These are phyloP conservation scores for Eptatretus burgeri DNA, from an alignment of 2,113 vertebrate genomes.

Conservation along the genomic window DNA sequence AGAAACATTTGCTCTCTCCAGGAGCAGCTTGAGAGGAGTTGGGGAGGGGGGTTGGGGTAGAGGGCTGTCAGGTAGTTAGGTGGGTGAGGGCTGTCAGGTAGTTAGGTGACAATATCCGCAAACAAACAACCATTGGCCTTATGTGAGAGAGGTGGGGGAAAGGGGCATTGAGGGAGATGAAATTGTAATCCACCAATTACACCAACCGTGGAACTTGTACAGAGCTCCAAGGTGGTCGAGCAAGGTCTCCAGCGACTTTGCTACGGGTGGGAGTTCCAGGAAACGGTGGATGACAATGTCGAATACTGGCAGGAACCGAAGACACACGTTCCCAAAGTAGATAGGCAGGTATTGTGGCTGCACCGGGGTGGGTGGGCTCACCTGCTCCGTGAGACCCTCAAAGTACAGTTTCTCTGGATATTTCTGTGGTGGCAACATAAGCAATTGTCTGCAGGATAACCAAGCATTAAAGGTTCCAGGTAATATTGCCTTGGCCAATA, in stretches of 20 bases:
- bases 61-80: too few species aligned
- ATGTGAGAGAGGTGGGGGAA: too few species aligned
- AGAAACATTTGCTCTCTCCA: too few species aligned
- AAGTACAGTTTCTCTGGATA: constrained; percentile 97
- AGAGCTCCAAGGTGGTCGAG: constrained; percentile 78
- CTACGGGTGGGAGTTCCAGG: constrained; percentile 78
- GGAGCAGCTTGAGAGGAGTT: too few species aligned
- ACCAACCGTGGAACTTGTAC: constrained; percentile 91
- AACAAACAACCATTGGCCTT: too few species aligned
- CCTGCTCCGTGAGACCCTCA: constrained; percentile 81
- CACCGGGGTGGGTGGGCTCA: constrained; percentile 70
- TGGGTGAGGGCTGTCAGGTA: too few species aligned
- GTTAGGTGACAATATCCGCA: too few species aligned
- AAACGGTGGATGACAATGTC: constrained; percentile 97
- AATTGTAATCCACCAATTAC: not conserved
- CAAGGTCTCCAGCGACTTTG: constrained; percentile 77
- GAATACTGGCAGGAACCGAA: constrained; percentile 85
- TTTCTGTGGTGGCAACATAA: constrained; percentile 24
- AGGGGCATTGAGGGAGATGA: too few species aligned
- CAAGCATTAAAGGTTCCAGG: too few species aligned
- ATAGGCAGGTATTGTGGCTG: constrained; percentile 82
- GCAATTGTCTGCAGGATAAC: too few species aligned
- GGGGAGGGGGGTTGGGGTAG: too few species aligned
- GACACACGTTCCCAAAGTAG: constrained; percentile 92
- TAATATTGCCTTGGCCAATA: too few species aligned